Conservation (phyloP, 53 echinoderm and acorn worm species). For the Crossaster papposus region DNA sequence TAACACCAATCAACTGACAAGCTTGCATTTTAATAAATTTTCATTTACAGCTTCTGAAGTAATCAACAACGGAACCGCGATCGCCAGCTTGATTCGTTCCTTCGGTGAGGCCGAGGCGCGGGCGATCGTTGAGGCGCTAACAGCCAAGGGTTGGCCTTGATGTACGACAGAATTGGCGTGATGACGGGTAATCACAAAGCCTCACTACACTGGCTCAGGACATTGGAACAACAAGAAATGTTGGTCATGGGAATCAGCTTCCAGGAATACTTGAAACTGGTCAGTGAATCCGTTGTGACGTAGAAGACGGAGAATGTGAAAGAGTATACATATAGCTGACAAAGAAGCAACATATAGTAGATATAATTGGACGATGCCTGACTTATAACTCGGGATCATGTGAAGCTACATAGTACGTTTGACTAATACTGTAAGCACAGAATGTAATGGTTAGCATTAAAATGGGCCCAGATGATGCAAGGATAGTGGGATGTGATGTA, state of each 20-base stretch:
- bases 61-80: slow-evolving; percentile 60
- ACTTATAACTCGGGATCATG: no score
- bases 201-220: slow-evolving; percentile 72
- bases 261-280: slow-evolving; percentile 53
- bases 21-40: not conserved
- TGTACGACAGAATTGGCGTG: slow-evolving; percentile 56
- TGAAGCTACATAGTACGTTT: no score
- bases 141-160: slow-evolving; percentile 57
- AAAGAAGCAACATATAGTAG: no score
- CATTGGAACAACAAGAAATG: slow-evolving; percentile 57
- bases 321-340: no score
- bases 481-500: no score
- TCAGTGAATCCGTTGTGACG: slow-evolving; percentile 9
- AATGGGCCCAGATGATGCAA: no score
- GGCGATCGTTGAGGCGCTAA: slow-evolving; percentile 64
- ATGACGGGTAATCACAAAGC: slow-evolving; percentile 69
- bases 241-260: slow-evolving; percentile 64
- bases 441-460: no score
- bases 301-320: not conserved
- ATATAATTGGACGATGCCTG: no score
- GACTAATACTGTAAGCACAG: no score
- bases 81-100: slow-evolving; percentile 44
- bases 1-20: no score
- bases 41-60: slow-evolving; percentile 53
- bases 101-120: slow-evolving; percentile 59